A percentile compares a stretch with the other conserved stretches of the same genome.
These are phyloP conservation scores for Hermatobates lingyangjiaoensis DNA, from an alignment of 1,140 invertebrate species.

Conservation along the genomic window DNA sequence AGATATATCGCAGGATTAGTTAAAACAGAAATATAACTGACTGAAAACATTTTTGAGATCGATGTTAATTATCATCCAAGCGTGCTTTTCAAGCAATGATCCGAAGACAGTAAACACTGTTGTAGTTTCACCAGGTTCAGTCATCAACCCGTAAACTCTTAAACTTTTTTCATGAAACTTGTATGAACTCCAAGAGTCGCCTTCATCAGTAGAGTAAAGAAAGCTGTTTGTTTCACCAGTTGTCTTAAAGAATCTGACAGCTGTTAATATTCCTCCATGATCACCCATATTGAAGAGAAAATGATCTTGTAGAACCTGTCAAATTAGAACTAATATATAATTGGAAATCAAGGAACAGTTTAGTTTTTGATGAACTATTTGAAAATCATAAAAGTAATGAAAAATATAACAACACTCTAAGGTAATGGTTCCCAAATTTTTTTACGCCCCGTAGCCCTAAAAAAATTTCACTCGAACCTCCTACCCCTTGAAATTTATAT, in stretches of 20 bases:
- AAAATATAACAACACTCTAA: no score
- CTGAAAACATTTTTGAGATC: slow-evolving; percentile 52
- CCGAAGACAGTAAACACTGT: slow-evolving; percentile 83
- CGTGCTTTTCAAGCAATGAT: slow-evolving; percentile 48
- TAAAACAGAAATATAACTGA: slow-evolving; percentile 18
- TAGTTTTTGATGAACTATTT: neutral
- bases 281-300: slow-evolving; percentile 81
- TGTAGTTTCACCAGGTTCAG: slow-evolving; percentile 78
- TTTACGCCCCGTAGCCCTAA: no score
- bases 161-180: slow-evolving; percentile 50
- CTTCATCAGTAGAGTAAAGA: slow-evolving; percentile 70
- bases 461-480: no score
- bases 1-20: neutral
- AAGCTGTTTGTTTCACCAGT: slow-evolving; percentile 53
- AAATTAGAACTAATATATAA: slow-evolving; percentile 6
- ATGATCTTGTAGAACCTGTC: slow-evolving; percentile 49
- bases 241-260: slow-evolving; percentile 58
- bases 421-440: no score
- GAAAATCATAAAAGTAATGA: no score
- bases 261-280: slow-evolving; percentile 71
- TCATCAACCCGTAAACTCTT: slow-evolving; percentile 69
- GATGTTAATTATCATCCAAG: slow-evolving; percentile 74
- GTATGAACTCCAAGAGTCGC: slow-evolving; percentile 52
- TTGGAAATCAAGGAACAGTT: no score
- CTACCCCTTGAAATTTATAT: no score